Conservation (phyloP, 2,888 invertebrate genomes). For the Brenthis ino region DNA sequence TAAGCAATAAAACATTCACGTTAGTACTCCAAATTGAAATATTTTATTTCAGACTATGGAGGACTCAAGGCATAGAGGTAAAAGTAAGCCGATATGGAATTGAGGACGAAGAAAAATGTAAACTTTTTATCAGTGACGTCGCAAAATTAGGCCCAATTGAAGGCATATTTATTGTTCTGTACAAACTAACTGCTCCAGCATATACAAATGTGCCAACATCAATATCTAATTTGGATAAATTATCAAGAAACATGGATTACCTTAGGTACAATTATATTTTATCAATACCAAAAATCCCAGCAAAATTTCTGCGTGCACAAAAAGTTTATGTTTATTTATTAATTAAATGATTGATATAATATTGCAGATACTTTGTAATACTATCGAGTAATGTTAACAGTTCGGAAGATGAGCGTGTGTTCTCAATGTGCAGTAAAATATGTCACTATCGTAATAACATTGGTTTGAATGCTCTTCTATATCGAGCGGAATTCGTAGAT, state of each 20-base stretch:
- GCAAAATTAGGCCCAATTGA: neutral
- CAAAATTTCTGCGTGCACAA: too few relatives aligned
- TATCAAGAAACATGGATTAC: neutral
- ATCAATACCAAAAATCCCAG: neutral
- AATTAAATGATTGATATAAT: neutral
- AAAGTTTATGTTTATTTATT: too few relatives aligned
- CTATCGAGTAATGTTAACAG: neutral
- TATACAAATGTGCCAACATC: neutral
- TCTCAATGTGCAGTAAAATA: conserved; percentile 5
- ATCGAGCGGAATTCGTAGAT: conserved; percentile 9
- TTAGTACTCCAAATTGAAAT: too few relatives aligned
- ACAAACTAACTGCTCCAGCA: neutral
- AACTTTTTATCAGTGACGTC: conserved; percentile 1
- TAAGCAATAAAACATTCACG: too few relatives aligned
- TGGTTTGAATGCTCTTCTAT: conserved; percentile 1
- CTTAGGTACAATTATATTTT: neutral
- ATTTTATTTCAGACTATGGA: conserved; percentile 6
- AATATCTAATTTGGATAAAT: neutral
- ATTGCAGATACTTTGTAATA: neutral
- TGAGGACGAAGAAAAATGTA: conserved; percentile 4
- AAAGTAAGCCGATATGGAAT: conserved; percentile 5
- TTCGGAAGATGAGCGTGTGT: conserved; percentile 8
- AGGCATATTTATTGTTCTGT: conserved; percentile 6
- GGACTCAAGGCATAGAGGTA: neutral
- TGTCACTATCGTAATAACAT: conserved; percentile 8